These are phyloP conservation scores for Formica aserva DNA, from an alignment of 2,888 invertebrate species.

Conservation along the genomic window DNA sequence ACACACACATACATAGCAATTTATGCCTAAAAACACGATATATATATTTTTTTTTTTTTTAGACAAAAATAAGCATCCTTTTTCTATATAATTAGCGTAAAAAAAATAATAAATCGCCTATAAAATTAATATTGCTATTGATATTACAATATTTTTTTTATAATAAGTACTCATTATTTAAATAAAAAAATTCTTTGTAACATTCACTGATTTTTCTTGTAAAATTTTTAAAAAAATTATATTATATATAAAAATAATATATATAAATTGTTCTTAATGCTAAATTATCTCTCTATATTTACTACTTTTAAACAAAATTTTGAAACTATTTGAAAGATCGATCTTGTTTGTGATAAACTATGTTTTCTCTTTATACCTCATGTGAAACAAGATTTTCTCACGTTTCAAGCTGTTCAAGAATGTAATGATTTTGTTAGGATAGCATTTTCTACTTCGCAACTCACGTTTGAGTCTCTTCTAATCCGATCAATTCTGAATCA, in stretches of 20 bases:
- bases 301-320: neutral
- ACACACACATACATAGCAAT: neutral
- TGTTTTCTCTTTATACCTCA: neutral
- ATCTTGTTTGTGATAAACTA: neutral
- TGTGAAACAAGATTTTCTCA: constrained; percentile 26
- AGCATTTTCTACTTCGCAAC: constrained; percentile 24
- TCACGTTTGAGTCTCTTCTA: constrained; percentile 5
- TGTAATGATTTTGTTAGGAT: constrained; percentile 42
- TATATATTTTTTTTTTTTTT: too few species aligned
- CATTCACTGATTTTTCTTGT: neutral
- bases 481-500: constrained; percentile 11
- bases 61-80: neutral
- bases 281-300: neutral
- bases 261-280: neutral
- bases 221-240: neutral
- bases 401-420: constrained; percentile 37
- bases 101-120: neutral
- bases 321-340: neutral
- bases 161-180: neutral
- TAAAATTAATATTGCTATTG: neutral
- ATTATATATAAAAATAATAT: neutral
- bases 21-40: neutral
- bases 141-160: neutral
- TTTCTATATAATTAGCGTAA: neutral
- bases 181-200: neutral